Base-by-base conservation (phyloP, 2,113 vertebrate genomes). In the Boulengeromyrus knoepffleri region DNA sequence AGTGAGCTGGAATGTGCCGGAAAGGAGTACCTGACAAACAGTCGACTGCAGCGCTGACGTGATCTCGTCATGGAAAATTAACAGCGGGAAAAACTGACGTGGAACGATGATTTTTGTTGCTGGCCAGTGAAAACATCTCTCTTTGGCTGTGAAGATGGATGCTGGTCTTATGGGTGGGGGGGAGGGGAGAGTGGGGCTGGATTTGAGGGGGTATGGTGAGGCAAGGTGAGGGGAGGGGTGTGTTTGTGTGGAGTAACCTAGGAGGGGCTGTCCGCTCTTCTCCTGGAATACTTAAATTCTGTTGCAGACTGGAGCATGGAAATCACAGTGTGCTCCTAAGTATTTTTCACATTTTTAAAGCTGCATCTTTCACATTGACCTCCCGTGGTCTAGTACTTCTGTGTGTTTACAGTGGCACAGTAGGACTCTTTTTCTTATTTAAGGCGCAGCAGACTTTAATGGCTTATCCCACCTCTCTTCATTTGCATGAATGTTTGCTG, bases 381-480 rank as follows among this genome's bases (percentile, higher is more conserved):
- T 80, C 36, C 74, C 1, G 31, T 80, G 74, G 36, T 80, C 31
- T 80, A 42, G 36, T 39, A 42, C 36, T 80, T 42, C 42, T 39
- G 74, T 80, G 74, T 39, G 74, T 42, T 80, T 80, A 80, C 74
- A 42, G 31, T 80, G 36, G 74, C 74, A 80, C 74, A 42, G 36
- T 80, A 80, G 74, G 74, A 8, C 74, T 80, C 36, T 19, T 77
- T 77, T 80, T 39, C 36, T 42, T 80, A 39, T 80, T 80, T 80
- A 80, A 80, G 74, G 74, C 74, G 6, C 74, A 80, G 74, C 74
- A 19, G 74, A 80, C 36, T 77, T 77, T 80, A 93, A 91, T 92
- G 45, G 53, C 92, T 91, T 92, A 92, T 92, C 92, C 91, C 70
- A 15, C 45, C 87, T 50, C 90, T 90, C 92, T 93, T 92, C 93